Base-by-base conservation (phyloP, 1,140 invertebrate genomes). In the Leptinotarsa defecta region DNA sequence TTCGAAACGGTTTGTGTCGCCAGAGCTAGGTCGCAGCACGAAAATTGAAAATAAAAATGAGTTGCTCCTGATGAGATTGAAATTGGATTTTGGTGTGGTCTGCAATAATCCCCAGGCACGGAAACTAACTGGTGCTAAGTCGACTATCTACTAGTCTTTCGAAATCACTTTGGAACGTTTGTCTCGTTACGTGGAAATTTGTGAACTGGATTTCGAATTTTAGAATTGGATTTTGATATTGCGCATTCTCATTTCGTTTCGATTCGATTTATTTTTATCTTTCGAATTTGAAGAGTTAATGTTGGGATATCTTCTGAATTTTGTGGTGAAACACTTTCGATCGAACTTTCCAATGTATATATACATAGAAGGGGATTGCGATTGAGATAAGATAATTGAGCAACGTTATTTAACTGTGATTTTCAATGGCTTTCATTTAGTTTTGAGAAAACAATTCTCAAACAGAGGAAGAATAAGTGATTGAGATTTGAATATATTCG, bases 31-130 rank as follows among this genome's bases (percentile, higher is more conserved):
- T 27, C 64, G 64, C 27, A 22, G 17, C 71, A 22, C 34, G 73
- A 68, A 74, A 74, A 74, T 74, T 74, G 73, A 74, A 74, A 74
- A 74, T 74, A 74, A 74, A 74, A 74, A 74, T 74, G 73, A 74
- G 64, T 74, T 48, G 73, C 64, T 70, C 20, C 70, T 34, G 65
- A 74, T 74, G 73, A 74, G 73, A 74, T 74, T 68, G 73, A 34
- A 68, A 74, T 74, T 74, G 73, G 73, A 74, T 68, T 67, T 67
- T 43, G 63, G 19, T 73, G 71, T 70, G 68, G 68, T 70, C 68
- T n/a, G 68, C 68, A 27, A 68, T 68, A 68, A 68, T 68, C 65
- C 65, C 65, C 17, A 68, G 65, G 43, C 24, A 13, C 27, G 65
- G 65, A 34, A 68, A 43, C 65, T 68, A 68, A 68, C 65, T 13